Percentiles rank a stretch among this genome's conserved stretches.
Conservation (phyloP, 1,140 invertebrate species). For the Drosophila parabipectinata region DNA sequence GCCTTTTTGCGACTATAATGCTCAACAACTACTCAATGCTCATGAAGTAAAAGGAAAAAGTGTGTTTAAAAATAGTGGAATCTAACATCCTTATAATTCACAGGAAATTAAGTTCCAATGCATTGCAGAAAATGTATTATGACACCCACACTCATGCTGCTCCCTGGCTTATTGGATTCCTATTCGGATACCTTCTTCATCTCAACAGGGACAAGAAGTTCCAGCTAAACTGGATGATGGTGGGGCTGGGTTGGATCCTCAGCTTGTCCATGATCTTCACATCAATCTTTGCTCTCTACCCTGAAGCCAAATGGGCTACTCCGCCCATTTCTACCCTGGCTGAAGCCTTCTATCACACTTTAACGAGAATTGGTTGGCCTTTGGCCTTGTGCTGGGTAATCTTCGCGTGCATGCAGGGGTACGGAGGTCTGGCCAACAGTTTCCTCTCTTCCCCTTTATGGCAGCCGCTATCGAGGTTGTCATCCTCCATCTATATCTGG, state of each 20-base stretch:
- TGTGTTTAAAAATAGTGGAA: not conserved
- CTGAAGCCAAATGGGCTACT: conserved; percentile 57
- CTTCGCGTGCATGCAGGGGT: conserved; percentile 87
- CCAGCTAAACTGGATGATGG: conserved; percentile 19
- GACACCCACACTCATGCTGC: conserved; percentile 47
- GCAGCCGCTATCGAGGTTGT: conserved; percentile 84
- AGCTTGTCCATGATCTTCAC: conserved; percentile 63
- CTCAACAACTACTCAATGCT: conserved; percentile 29
- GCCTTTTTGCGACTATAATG: conserved; percentile 20
- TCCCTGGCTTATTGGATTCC: conserved; percentile 39
- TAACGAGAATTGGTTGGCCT: conserved; percentile 87
- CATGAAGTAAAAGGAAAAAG: conserved; percentile 11
- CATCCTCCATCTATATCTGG: conserved; percentile 85
- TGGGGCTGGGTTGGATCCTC: conserved; percentile 54
- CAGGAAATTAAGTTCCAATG: not conserved
- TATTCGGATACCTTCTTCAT: conserved; percentile 49
- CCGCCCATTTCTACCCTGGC: conserved; percentile 66
- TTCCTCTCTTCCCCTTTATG: conserved; percentile 84
- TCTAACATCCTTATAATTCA: not conserved
- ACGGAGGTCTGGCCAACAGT: conserved; percentile 86
- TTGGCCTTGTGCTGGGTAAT: conserved; percentile 88
- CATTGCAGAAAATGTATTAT: no score
- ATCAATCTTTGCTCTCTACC: conserved; percentile 70
- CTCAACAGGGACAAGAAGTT: conserved; percentile 25
- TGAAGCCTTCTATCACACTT: conserved; percentile 87